These are phyloP conservation scores for Oxyruncus cristatus DNA, from an alignment of 2,113 vertebrate species.

Conservation along the genomic window DNA sequence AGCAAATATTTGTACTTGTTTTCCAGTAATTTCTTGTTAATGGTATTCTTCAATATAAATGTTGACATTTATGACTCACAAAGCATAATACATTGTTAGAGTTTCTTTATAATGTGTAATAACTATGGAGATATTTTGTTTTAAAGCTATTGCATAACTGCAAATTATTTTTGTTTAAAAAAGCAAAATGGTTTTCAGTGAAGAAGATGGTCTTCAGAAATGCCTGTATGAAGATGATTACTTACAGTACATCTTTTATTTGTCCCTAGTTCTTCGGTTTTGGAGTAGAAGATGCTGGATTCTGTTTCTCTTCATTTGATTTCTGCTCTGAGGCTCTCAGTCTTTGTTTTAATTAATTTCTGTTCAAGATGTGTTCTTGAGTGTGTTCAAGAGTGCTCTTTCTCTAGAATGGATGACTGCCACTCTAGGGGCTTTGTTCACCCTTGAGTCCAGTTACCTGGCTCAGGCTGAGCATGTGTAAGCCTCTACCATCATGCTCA, in stretches of 20 bases:
- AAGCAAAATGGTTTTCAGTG: not conserved
- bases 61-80: not conserved
- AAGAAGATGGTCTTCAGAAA: not conserved
- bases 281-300: not conserved
- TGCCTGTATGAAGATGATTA: not conserved
- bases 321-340: not conserved
- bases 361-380: not conserved
- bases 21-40: not conserved
- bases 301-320: fast-evolving
- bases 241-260: not conserved
- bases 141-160: not conserved
- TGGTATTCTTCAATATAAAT: not conserved
- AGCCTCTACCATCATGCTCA: not conserved
- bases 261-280: not conserved
- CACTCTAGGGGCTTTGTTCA: not conserved
- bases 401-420: not conserved
- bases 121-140: not conserved
- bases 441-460: not conserved
- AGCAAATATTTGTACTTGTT: not conserved
- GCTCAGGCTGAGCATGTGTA: not conserved
- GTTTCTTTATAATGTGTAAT: not conserved
- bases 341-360: not conserved
- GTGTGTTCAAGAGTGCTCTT: not conserved
- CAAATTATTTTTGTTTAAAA: not conserved
- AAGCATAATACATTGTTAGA: not conserved